Percentiles rank a stretch among this genome's conserved stretches.
phyloP scores from a whole-genome alignment of 1,140 invertebrate genomes.

The Hormaphis cornu region DNA sequence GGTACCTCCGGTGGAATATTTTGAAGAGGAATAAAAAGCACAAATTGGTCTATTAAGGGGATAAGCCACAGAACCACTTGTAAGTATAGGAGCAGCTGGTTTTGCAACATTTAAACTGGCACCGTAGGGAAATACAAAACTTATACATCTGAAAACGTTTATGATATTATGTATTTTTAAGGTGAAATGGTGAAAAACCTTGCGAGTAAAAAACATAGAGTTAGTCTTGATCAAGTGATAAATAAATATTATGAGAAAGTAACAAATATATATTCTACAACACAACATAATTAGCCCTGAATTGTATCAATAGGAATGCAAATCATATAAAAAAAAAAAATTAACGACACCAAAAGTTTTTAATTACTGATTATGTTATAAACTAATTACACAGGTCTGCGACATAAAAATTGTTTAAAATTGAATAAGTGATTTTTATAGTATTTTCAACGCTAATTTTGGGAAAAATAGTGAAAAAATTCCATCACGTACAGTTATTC shows the following conservation, averaged over 20 bases:
- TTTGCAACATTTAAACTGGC: conserved; percentile 88
- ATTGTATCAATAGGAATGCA: too few relatives aligned
- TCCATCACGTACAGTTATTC: too few relatives aligned
- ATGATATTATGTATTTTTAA: background rate
- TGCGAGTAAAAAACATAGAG: background rate
- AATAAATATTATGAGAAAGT: background rate
- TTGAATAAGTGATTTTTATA: too few relatives aligned
- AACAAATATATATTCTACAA: too few relatives aligned
- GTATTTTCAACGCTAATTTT: too few relatives aligned
- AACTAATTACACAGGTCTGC: too few relatives aligned
- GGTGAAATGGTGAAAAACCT: background rate
- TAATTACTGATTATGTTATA: too few relatives aligned
- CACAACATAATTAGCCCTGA: too few relatives aligned
- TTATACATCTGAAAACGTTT: conserved; percentile 53
- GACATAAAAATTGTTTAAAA: too few relatives aligned
- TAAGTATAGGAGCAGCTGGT: conserved; percentile 77
- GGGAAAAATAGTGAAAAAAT: too few relatives aligned
- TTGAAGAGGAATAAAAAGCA: conserved; percentile 56
- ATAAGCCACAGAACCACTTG: conserved; percentile 85
- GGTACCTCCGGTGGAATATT: conserved; percentile 20
- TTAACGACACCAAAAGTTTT: too few relatives aligned
- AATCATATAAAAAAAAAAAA: too few relatives aligned
- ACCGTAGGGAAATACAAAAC: conserved; percentile 91
- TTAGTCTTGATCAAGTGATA: background rate
- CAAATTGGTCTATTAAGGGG: conserved; percentile 87